Percentiles rank a stretch among this genome's conserved stretches.
phyloP scores from a whole-genome alignment of 2,113 vertebrate species.

The Mixornis gularis region DNA sequence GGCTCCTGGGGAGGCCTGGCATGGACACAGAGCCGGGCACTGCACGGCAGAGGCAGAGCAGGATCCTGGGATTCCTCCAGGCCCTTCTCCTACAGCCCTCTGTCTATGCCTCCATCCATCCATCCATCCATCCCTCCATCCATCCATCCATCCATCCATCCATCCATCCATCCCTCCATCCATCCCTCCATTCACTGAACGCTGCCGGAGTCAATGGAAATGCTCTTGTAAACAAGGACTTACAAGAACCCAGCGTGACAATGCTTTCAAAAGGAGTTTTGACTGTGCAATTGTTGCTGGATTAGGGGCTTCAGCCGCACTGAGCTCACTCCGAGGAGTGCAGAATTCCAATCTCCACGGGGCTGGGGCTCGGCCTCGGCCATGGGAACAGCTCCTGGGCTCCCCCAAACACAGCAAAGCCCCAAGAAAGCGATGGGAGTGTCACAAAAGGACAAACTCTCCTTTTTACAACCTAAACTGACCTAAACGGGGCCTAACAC shows the following conservation, averaged over 20 bases:
- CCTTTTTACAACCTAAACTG: not conserved
- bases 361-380: not conserved
- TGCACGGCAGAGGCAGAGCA: not conserved
- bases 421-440: fast-evolving
- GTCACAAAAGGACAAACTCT: not conserved
- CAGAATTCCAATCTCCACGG: not conserved
- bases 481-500: not conserved
- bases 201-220: slow-evolving; percentile 5
- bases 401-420: not conserved
- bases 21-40: fast-evolving
- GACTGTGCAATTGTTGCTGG: slow-evolving; percentile 42
- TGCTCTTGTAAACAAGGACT: slow-evolving; percentile 53
- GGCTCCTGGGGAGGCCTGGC: fast-evolving
- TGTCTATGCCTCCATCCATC: not conserved
- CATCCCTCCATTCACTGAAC: not conserved
- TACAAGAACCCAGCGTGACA: slow-evolving; percentile 17
- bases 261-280: slow-evolving; percentile 43
- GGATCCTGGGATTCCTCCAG: not conserved
- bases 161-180: not conserved
- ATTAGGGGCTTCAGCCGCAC: slow-evolving; percentile 3
- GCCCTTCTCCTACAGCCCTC: not conserved
- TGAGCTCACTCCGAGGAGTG: not conserved
- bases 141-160: not conserved
- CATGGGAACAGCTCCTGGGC: not conserved
- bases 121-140: not conserved